A percentile compares a stretch with the other conserved stretches of the same genome.
These are phyloP conservation scores for Poeciliopsis occidentalis DNA, from an alignment of 2,113 vertebrate genomes.

Conservation along the genomic window DNA sequence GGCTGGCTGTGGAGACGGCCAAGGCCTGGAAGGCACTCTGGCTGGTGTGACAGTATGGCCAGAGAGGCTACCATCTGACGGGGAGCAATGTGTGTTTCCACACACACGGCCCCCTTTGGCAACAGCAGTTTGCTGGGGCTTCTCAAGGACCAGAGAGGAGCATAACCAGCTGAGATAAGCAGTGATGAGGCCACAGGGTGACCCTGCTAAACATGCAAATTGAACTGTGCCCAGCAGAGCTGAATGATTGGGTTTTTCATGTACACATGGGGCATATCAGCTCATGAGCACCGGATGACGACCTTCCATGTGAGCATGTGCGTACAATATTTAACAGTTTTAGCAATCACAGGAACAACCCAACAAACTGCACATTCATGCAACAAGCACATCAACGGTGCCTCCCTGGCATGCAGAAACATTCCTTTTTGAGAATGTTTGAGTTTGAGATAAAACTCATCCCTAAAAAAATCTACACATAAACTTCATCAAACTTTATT, in stretches of 20 bases:
- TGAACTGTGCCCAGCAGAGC: constrained; percentile 13
- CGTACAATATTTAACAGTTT: constrained; percentile 6
- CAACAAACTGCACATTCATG: neutral
- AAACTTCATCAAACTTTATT: too few relatives aligned
- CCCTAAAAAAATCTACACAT: too few relatives aligned
- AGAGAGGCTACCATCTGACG: constrained; percentile 80
- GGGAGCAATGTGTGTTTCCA: constrained; percentile 69
- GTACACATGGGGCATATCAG: constrained; percentile 1
- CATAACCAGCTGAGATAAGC: constrained; percentile 28
- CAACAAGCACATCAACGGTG: neutral
- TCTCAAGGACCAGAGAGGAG: constrained; percentile 60
- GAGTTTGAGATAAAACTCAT: too few relatives aligned
- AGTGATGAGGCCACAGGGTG: constrained; percentile 44
- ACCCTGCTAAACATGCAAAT: constrained; percentile 37
- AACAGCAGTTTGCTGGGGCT: constrained; percentile 52
- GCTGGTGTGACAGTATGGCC: constrained; percentile 72
- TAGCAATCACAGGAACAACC: constrained; percentile 7
- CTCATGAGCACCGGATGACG: neutral
- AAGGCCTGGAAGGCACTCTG: constrained; percentile 71
- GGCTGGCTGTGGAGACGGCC: constrained; percentile 63
- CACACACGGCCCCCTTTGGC: constrained; percentile 61
- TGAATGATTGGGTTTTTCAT: constrained; percentile 7
- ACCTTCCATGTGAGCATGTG: neutral
- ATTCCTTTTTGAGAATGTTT: too few relatives aligned
- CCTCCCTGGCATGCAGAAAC: neutral